Evolutionary conservation across 2,888 invertebrate species (phyloP), one percentile per base, ranked within the genome.

Genomic region (Salpingus planirostris): DNA sequence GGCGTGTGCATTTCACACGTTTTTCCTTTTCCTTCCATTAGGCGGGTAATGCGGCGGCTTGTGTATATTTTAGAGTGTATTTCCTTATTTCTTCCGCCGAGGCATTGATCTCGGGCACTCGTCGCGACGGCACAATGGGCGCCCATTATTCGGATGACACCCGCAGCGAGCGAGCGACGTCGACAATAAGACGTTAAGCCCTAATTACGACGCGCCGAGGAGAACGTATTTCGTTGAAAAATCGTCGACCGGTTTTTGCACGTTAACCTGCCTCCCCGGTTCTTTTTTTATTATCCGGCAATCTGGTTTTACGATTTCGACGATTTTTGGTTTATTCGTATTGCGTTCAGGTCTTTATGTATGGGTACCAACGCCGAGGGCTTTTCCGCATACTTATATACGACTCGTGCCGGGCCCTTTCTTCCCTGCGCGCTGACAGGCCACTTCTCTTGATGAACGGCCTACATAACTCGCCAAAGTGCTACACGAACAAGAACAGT

Each of bases 361-460:
- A n/a, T n/a, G n/a, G n/a, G n/a, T n/a, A n/a, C n/a, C n/a, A n/a
- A n/a, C n/a, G n/a, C n/a, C n/a, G n/a, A n/a, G n/a, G n/a, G n/a
- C n/a, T n/a, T n/a, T n/a, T n/a, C n/a, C n/a, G n/a, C n/a, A n/a
- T n/a, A n/a, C n/a, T n/a, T n/a, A n/a, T n/a, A n/a, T n/a, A n/a
- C n/a, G n/a, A n/a, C n/a, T n/a, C n/a, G n/a, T n/a, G n/a, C n/a
- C n/a, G n/a, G n/a, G n/a, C n/a, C n/a, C n/a, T n/a, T n/a, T n/a
- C n/a, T 35, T 35, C 31, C 35, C 26, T 35, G 23, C 15, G 13
- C 13, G 37, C 33, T 51, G 54, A 56, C 54, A 56, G 49, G 46
- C 52, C 50, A 52, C 52, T 54, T 48, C 41, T 43, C 30, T 49
- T 52, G 53, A 54, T 54, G 51, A 50, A 54, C 51, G 50, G 48